These are phyloP conservation scores for Agelastica alni DNA, from an alignment of 2,888 invertebrate genomes.

Conservation along the genomic window DNA sequence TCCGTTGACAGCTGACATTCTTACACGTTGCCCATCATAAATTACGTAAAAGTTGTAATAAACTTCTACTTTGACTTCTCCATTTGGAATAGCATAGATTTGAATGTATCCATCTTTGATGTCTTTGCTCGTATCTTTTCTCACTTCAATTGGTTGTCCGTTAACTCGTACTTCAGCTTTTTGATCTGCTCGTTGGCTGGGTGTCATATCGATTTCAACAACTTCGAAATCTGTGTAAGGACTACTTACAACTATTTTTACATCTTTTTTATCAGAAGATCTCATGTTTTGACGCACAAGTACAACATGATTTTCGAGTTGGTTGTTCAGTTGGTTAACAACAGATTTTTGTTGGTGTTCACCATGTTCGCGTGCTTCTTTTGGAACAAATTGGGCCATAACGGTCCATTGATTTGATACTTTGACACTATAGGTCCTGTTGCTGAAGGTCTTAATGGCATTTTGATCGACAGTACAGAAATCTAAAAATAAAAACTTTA, in stretches of 20 bases:
- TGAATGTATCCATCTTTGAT: slow-evolving; percentile 56
- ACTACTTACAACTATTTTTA: slow-evolving; percentile 56
- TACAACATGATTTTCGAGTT: slow-evolving; percentile 53
- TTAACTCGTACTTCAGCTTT: slow-evolving; percentile 54
- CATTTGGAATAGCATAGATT: slow-evolving; percentile 57
- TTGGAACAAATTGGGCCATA: slow-evolving; percentile 59
- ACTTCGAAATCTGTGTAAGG: slow-evolving; percentile 49
- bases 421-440: slow-evolving; percentile 62
- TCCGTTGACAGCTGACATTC: slow-evolving; percentile 48
- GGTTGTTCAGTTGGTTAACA: slow-evolving; percentile 46
- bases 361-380: slow-evolving; percentile 43
- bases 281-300: slow-evolving; percentile 53
- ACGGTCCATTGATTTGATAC: slow-evolving; percentile 64
- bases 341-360: slow-evolving; percentile 44
- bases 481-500: slow-evolving; percentile 61
- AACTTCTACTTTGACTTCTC: slow-evolving; percentile 62
- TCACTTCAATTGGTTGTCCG: slow-evolving; percentile 51
- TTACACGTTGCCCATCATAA: slow-evolving; percentile 65
- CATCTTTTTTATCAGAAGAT: slow-evolving; percentile 54
- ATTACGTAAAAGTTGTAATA: slow-evolving; percentile 59
- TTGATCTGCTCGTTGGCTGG: slow-evolving; percentile 45
- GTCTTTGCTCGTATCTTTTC: slow-evolving; percentile 45
- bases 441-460: slow-evolving; percentile 68
- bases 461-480: slow-evolving; percentile 66
- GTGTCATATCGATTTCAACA: slow-evolving; percentile 53